These are phyloP conservation scores for Drosophila sechellia DNA, from an alignment of 1,140 invertebrate species.

Conservation along the genomic window DNA sequence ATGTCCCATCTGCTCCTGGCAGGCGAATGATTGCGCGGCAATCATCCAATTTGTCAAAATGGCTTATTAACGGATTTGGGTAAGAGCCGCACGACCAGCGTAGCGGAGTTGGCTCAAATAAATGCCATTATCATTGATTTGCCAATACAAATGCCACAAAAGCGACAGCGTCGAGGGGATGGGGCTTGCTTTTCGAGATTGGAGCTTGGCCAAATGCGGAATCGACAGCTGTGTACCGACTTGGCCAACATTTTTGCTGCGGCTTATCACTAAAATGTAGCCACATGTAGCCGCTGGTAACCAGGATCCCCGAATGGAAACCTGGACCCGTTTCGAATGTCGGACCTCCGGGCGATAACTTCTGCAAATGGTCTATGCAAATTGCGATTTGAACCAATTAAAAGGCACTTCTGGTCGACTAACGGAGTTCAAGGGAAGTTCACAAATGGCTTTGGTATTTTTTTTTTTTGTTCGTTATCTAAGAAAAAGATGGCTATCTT, in stretches of 20 bases:
- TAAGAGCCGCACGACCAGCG: slow-evolving; percentile 46
- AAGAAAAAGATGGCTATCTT: slow-evolving; percentile 27
- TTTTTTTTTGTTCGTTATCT: slow-evolving; percentile 7
- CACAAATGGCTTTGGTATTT: background rate
- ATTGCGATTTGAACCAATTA: slow-evolving; percentile 51
- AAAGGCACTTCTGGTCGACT: slow-evolving; percentile 66
- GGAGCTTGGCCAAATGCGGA: slow-evolving; percentile 28
- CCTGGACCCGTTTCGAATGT: slow-evolving; percentile 54
- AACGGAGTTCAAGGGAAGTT: slow-evolving; percentile 43
- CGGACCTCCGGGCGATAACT: slow-evolving; percentile 41
- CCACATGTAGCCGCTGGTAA: slow-evolving; percentile 30
- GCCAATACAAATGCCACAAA: slow-evolving; percentile 55
- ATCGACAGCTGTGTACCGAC: slow-evolving; percentile 50
- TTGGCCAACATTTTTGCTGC: slow-evolving; percentile 33
- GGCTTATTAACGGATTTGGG: slow-evolving; percentile 79
- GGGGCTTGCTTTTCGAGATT: slow-evolving; percentile 29
- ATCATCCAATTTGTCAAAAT: slow-evolving; percentile 81
- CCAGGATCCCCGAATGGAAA: slow-evolving; percentile 38
- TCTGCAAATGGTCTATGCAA: slow-evolving; percentile 12
- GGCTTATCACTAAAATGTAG: slow-evolving; percentile 64
- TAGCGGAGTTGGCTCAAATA: slow-evolving; percentile 50
- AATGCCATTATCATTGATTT: slow-evolving; percentile 65
- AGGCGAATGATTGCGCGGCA: slow-evolving; percentile 43
- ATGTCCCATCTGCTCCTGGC: slow-evolving; percentile 37
- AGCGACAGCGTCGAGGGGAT: slow-evolving; percentile 19